phyloP scores from a whole-genome alignment of 1,140 invertebrate genomes.

The Halyomorpha halys region DNA sequence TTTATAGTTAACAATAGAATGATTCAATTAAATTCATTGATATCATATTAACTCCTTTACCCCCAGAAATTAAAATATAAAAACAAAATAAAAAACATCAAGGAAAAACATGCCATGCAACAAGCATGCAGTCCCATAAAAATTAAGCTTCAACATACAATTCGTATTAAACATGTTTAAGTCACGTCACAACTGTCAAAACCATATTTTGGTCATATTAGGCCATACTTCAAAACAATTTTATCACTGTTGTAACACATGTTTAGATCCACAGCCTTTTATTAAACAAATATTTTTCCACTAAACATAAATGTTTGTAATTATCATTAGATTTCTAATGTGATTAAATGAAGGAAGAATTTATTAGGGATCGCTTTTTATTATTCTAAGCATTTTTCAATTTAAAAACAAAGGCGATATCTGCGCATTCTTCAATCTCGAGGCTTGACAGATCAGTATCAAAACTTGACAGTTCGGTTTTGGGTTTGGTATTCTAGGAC shows the following conservation, averaged over 20 bases:
- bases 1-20: not conserved
- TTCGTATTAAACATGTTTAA: constrained; percentile 4
- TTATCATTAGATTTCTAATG: too few relatives aligned
- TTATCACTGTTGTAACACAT: constrained; percentile 1
- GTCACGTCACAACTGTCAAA: not conserved
- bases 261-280: not conserved
- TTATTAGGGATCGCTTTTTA: too few relatives aligned
- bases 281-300: constrained; percentile 3
- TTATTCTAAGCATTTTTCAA: too few relatives aligned
- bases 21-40: not conserved
- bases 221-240: constrained; percentile 15
- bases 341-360: too few relatives aligned
- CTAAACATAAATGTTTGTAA: not conserved
- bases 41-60: too few relatives aligned
- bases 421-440: too few relatives aligned
- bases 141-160: constrained; percentile 13
- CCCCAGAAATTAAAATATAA: too few relatives aligned
- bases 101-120: constrained; percentile 15
- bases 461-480: too few relatives aligned
- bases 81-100: not conserved
- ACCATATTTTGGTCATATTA: not conserved
- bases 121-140: constrained; percentile 7
- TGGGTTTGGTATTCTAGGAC: too few relatives aligned
- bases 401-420: too few relatives aligned
- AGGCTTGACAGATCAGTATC: too few relatives aligned